Evolutionary conservation across 2,113 vertebrate genomes (phyloP).

Genomic region (Ammodytes dubius): DNA sequence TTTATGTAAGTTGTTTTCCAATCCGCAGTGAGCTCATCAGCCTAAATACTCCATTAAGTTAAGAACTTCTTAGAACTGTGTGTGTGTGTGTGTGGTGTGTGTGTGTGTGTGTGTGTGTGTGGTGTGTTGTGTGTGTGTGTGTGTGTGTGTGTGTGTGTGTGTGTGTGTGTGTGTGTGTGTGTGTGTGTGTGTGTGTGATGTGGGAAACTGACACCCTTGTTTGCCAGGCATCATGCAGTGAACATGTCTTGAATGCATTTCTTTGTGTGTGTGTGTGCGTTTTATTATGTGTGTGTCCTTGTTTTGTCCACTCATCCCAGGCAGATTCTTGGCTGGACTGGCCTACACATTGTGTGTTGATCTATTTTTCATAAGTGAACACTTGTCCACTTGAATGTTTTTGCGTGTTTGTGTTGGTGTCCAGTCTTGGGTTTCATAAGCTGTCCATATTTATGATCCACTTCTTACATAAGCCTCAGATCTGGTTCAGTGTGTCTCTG

Average conservation of each 20-base stretch:
- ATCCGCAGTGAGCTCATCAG: conserved; percentile 46
- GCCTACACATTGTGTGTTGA: conserved; percentile 13
- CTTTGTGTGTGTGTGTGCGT: background rate
- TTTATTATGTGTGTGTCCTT: background rate
- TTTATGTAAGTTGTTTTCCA: conserved; percentile 70
- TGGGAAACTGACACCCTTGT: background rate
- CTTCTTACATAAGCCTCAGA: conserved; percentile 78
- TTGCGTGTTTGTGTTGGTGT: conserved; percentile 42
- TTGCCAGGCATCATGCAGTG: conserved; percentile 29
- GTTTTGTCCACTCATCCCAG: conserved; percentile 34
- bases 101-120: background rate
- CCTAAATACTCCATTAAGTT: conserved; percentile 34
- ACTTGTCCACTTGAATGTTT: conserved; percentile 14
- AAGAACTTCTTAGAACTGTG: background rate
- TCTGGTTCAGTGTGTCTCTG: conserved; percentile 77
- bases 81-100: background rate
- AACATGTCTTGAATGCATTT: conserved; percentile 18
- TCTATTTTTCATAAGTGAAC: conserved; percentile 28
- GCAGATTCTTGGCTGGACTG: conserved; percentile 24
- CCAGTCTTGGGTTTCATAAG: conserved; percentile 75
- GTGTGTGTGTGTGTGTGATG: background rate
- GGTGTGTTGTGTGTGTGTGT: conserved; percentile 13
- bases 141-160: conserved; percentile 1
- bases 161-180: background rate
- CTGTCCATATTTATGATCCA: conserved; percentile 74